phyloP scores from a whole-genome alignment of 2,797 vertebrate species.

The Leptoclinus maculatus region DNA sequence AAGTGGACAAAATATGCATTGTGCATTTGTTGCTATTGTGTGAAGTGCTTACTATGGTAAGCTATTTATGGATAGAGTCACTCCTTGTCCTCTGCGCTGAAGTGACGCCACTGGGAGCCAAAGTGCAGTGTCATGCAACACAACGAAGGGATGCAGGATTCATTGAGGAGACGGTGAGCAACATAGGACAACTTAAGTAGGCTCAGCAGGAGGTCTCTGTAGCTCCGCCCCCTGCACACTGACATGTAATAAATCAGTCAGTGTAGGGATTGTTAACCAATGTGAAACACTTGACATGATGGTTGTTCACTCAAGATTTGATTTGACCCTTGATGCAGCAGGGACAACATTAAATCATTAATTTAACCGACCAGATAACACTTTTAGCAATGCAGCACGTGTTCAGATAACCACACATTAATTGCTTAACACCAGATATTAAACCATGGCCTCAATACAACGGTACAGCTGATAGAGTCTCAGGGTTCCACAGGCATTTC shows the following conservation, averaged over 20 bases:
- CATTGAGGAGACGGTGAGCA: conserved; percentile 10
- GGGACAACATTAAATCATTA: background rate
- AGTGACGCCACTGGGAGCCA: conserved; percentile 33
- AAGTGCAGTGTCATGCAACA: conserved; percentile 50
- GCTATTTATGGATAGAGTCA: conserved; percentile 54
- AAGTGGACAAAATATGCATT: conserved; percentile 34
- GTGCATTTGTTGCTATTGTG: conserved; percentile 28
- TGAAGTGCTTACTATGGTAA: conserved; percentile 46
- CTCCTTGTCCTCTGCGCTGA: conserved; percentile 44
- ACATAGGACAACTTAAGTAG: conserved; percentile 3
- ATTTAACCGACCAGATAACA: background rate
- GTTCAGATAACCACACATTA: background rate
- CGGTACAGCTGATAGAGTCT: background rate
- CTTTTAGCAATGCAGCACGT: background rate
- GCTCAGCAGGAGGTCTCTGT: background rate
- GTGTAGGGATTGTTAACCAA: background rate
- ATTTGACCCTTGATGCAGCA: background rate
- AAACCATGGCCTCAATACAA: background rate
- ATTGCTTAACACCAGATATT: background rate
- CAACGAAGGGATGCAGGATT: conserved; percentile 20
- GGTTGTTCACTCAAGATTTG: background rate
- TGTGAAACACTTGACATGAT: background rate
- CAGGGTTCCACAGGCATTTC: background rate
- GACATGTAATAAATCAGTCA: background rate
- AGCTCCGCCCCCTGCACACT: background rate